phyloP scores from a whole-genome alignment of 2,888 invertebrate genomes.

The Caenorhabditis uteleia region DNA sequence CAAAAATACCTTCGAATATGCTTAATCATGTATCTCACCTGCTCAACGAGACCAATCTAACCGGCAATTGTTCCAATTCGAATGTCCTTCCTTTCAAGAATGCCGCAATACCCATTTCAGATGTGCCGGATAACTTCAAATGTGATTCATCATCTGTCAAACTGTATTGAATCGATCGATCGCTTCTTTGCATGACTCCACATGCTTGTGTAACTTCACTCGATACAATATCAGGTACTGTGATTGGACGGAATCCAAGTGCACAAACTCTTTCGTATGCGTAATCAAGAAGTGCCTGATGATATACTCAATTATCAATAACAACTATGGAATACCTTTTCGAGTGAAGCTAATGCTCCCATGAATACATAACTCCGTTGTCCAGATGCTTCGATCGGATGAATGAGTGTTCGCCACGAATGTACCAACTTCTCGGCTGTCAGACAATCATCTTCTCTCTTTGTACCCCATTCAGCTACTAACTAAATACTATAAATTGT shows the following conservation, averaged over 20 bases:
- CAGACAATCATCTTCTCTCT: conserved; percentile 34
- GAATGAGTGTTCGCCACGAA: conserved; percentile 58
- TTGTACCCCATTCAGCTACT: conserved; percentile 44
- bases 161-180: conserved; percentile 55
- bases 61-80: conserved; percentile 56
- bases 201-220: conserved; percentile 58
- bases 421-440: conserved; percentile 59
- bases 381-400: conserved; percentile 60
- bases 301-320: no score
- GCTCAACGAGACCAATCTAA: conserved; percentile 58
- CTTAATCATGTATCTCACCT: conserved; percentile 6
- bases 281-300: conserved; percentile 47
- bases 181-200: conserved; percentile 52
- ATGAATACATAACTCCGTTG: conserved; percentile 61
- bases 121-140: conserved; percentile 67
- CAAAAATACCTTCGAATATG: neutral
- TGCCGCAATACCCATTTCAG: conserved; percentile 69
- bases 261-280: conserved; percentile 42
- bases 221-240: conserved; percentile 63
- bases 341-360: conserved; percentile 35
- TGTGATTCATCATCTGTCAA: conserved; percentile 40
- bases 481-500: conserved; percentile 1
- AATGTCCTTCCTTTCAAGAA: conserved; percentile 52
- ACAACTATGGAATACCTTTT: conserved; percentile 5
- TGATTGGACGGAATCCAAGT: conserved; percentile 56